Evolutionary conservation across 2,113 vertebrate genomes (phyloP), one percentile per base, ranked within the genome.

Genomic region (Pholis gunnellus): DNA sequence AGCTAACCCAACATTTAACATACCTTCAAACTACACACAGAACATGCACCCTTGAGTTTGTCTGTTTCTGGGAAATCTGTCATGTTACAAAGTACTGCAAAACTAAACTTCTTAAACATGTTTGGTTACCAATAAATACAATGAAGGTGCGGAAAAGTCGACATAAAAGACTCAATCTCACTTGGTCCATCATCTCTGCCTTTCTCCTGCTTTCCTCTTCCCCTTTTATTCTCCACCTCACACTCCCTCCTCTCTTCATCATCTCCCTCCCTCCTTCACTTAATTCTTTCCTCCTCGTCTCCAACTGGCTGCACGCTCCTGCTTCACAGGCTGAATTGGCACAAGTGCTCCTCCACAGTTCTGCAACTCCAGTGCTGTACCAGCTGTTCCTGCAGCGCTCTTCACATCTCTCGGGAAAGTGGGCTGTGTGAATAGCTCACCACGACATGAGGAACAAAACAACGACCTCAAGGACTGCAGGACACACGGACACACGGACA

Each of bases 361-460:
- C 56, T 27, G 40, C 73, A 74, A 56, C 60, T 56, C 44, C 67
- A 79, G 46, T 13, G 22, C 64, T 64, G 38, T 9, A 88, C 54
- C 88, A 64, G 87, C 84, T 87, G 87, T 77, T 88, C 56, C 80
- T 78, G 46, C 50, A 22, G 22, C 9, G 18, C 83, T 77, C 83
- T 18, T 72, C 74, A 61, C 36, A 79, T 81, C 68, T 84, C 82
- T 72, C 5, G 4, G 75, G 87, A 86, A 72, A 81, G 72, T 18
- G 42, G 75, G 56, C 83, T 27, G 79, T 82, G 85, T 84, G 76
- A 87, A 88, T 60, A 84, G 86, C 64, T 87, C 78, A 68, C 74
- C 82, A 88, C 85, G 81, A 91, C 84, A 88, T 89, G 88, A 89
- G 76, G 63, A 79, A 42, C 75, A 69, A 78, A 75, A 72, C 82